phyloP scores from a whole-genome alignment of 2,888 invertebrate genomes.

The Hymenopus coronatus region DNA sequence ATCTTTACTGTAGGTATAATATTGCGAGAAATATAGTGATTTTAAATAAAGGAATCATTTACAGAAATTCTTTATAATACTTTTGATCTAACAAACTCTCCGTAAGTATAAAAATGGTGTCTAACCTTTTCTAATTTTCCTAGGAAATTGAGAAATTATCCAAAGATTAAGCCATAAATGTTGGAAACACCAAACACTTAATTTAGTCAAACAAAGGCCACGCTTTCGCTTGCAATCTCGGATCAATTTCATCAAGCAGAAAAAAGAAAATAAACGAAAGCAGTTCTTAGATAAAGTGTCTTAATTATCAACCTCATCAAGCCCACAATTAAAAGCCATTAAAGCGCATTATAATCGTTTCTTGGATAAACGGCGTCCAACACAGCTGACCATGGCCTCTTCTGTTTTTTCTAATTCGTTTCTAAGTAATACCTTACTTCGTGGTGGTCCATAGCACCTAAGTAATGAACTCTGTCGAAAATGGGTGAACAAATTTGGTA shows the following conservation, averaged over 20 bases:
- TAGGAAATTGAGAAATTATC: not conserved
- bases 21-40: too few relatives aligned
- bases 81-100: too few relatives aligned
- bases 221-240: not conserved
- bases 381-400: not conserved
- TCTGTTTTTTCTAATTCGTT: not conserved
- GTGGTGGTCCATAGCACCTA: not conserved
- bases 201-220: not conserved
- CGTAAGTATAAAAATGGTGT: too few relatives aligned
- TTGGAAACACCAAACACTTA: not conserved
- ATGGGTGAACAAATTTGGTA: not conserved
- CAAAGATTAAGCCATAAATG: not conserved
- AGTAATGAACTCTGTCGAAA: not conserved
- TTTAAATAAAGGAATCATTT: too few relatives aligned
- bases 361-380: not conserved
- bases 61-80: too few relatives aligned
- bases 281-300: not conserved
- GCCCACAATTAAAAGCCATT: not conserved
- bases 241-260: not conserved
- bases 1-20: too few relatives aligned
- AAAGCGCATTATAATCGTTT: not conserved
- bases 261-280: not conserved
- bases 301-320: not conserved
- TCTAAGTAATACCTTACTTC: not conserved
- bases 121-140: too few relatives aligned